These are phyloP conservation scores for Melanotaenia parkinsoni DNA, from an alignment of 2,797 vertebrate species.

Conservation along the genomic window DNA sequence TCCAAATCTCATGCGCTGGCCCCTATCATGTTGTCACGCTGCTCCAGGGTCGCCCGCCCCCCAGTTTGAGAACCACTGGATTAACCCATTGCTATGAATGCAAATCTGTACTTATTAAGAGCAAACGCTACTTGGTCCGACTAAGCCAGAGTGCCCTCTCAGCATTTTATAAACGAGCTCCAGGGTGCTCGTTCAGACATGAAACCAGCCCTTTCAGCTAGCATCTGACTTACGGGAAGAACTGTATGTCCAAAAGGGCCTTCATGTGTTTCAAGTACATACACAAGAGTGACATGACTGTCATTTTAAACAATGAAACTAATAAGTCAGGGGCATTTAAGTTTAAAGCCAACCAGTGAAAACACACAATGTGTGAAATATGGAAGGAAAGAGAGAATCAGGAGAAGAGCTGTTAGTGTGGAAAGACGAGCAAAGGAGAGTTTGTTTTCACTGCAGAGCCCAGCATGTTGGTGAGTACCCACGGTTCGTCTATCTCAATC, in stretches of 20 bases:
- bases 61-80: no score
- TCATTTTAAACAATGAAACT: constrained; percentile 3
- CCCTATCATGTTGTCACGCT: no score
- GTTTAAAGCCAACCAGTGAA: neutral
- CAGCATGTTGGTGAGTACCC: constrained; percentile 64
- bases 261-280: neutral
- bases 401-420: constrained; percentile 29
- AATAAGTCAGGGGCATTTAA: neutral
- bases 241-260: neutral
- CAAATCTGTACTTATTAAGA: no score
- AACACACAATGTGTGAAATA: neutral
- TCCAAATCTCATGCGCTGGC: no score
- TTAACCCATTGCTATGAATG: no score
- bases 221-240: neutral
- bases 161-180: neutral
- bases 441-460: constrained; percentile 76
- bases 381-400: neutral
- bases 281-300: neutral
- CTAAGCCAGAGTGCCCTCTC: neutral
- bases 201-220: neutral
- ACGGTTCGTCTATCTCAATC: constrained; percentile 62
- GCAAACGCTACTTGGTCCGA: neutral
- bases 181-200: neutral
- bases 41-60: no score
- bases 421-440: constrained; percentile 56